These are phyloP conservation scores for Drosophila eohydei DNA, from an alignment of 2,888 invertebrate species.

Conservation along the genomic window DNA sequence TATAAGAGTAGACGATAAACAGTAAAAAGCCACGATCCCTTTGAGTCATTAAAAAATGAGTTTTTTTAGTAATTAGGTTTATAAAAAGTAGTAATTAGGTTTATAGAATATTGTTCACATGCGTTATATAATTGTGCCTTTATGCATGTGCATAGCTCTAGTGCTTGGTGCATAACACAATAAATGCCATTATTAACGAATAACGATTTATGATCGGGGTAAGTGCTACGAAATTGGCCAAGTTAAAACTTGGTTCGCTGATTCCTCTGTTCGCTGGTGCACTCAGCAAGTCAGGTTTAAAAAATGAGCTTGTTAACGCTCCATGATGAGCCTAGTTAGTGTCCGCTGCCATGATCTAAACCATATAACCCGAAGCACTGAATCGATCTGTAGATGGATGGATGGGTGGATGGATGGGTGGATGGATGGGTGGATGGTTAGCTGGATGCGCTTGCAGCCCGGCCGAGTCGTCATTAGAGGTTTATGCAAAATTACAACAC, in stretches of 20 bases:
- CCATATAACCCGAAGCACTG: conserved; percentile 78
- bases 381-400: conserved; percentile 49
- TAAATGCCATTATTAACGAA: conserved; percentile 56
- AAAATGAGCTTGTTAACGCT: conserved; percentile 83
- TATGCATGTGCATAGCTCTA: not conserved
- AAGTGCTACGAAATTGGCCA: conserved; percentile 35
- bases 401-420: conserved; percentile 28
- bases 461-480: conserved; percentile 70
- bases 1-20: too few species aligned
- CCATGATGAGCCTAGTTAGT: conserved; percentile 81
- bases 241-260: conserved; percentile 21
- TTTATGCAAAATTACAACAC: conserved; percentile 81
- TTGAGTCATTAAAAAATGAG: too few species aligned
- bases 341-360: conserved; percentile 76
- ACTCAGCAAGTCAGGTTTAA: conserved; percentile 75
- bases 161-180: conserved; percentile 30
- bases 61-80: too few species aligned
- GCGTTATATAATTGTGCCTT: not conserved
- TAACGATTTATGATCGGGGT: conserved; percentile 51
- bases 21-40: too few species aligned
- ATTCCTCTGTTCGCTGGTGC: conserved; percentile 35
- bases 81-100: too few species aligned
- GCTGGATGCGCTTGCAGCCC: conserved; percentile 18
- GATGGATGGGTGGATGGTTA: conserved; percentile 27
- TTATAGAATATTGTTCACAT: not conserved